Evolutionary conservation across 2,888 invertebrate species (phyloP).

Genomic region (Trissolcus japonicus): DNA sequence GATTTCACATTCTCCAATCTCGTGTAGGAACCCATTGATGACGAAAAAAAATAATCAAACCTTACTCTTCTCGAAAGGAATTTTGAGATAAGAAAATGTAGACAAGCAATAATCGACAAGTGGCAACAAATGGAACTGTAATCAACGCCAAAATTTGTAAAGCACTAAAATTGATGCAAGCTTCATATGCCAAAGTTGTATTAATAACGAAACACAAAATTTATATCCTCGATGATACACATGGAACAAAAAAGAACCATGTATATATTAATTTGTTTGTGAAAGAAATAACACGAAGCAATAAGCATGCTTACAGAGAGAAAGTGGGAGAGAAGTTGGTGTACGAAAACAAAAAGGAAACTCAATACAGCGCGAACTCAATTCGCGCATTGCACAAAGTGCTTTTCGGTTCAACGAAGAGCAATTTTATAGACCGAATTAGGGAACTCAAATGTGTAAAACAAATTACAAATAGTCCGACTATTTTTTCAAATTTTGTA

Average conservation of each 20-base stretch:
- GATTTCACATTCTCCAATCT: slow-evolving; percentile 22
- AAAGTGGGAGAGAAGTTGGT: slow-evolving; percentile 4
- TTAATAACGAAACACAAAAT: slow-evolving; percentile 19
- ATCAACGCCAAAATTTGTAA: slow-evolving; percentile 13
- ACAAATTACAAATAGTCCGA: slow-evolving; percentile 11
- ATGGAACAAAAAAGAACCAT: slow-evolving; percentile 16
- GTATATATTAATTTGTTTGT: slow-evolving; percentile 15
- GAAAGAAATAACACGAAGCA: slow-evolving; percentile 3
- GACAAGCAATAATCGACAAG: slow-evolving; percentile 19
- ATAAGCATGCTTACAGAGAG: background rate
- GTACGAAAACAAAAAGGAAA: no score
- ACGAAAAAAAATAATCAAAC: slow-evolving; percentile 6
- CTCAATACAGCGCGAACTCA: background rate
- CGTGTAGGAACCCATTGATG: slow-evolving; percentile 17
- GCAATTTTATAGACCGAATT: slow-evolving; percentile 25
- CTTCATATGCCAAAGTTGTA: slow-evolving; percentile 35
- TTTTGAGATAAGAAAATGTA: background rate
- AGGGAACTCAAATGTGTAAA: slow-evolving; percentile 5
- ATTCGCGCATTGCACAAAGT: slow-evolving; percentile 20
- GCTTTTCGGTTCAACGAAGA: slow-evolving; percentile 9
- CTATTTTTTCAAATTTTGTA: slow-evolving; percentile 50
- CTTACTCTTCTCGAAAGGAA: background rate
- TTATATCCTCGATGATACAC: slow-evolving; percentile 15
- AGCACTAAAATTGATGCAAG: slow-evolving; percentile 26
- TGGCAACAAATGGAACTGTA: slow-evolving; percentile 10